phyloP scores from a whole-genome alignment of 2,113 vertebrate species.

The Paracanthobrama guichenoti region DNA sequence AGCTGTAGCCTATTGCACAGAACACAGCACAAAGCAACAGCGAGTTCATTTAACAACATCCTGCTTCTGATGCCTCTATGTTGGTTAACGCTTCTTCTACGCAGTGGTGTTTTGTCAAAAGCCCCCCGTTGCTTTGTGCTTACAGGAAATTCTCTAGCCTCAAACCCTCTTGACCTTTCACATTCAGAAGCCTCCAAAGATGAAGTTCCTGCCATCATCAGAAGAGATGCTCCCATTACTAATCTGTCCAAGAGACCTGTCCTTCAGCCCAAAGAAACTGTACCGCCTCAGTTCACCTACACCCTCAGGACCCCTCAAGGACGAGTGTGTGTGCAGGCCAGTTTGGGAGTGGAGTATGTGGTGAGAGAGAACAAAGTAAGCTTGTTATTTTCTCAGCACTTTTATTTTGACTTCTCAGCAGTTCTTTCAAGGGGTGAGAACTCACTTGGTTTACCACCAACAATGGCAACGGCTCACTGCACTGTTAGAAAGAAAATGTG shows the following conservation, averaged over 20 bases:
- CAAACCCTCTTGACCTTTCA: neutral
- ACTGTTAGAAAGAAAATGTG: neutral
- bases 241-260: slow-evolving; percentile 25
- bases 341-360: slow-evolving; percentile 77
- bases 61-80: neutral
- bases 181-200: neutral
- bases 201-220: neutral
- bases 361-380: slow-evolving; percentile 65
- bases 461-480: slow-evolving; percentile 25
- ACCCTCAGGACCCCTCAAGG: slow-evolving; percentile 56
- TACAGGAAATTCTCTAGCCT: slow-evolving; percentile 41
- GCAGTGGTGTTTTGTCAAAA: neutral
- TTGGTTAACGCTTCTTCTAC: slow-evolving; percentile 17
- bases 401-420: slow-evolving; percentile 37
- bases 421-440: neutral
- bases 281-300: slow-evolving; percentile 71
- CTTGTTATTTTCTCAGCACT: slow-evolving; percentile 44
- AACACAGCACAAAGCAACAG: neutral
- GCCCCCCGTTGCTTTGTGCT: neutral
- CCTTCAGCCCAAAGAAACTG: slow-evolving; percentile 59
- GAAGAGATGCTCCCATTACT: too few species aligned
- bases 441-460: slow-evolving; percentile 26
- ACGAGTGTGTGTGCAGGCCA: slow-evolving; percentile 76
- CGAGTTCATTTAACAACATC: neutral
- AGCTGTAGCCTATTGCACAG: neutral